Percentiles rank a stretch among this genome's conserved stretches.
These are phyloP conservation scores for Callaeas wilsoni DNA, from an alignment of 2,113 vertebrate genomes.

Conservation along the genomic window DNA sequence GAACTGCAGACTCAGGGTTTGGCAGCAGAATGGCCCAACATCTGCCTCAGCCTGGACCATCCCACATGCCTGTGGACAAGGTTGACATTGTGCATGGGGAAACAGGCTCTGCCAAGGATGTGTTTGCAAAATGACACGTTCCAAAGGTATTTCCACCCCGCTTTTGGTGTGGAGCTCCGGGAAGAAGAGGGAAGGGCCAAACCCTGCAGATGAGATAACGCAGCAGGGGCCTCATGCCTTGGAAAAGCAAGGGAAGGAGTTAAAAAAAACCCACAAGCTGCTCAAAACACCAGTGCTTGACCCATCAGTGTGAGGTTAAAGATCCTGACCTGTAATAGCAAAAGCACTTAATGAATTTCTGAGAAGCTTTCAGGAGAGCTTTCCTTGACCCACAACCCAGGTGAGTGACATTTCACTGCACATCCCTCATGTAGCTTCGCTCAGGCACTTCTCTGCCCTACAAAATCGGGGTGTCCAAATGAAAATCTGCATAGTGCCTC, in stretches of 20 bases:
- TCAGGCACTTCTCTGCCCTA: not conserved
- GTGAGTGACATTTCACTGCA: not conserved
- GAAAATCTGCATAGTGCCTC: not conserved
- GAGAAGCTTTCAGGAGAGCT: not conserved
- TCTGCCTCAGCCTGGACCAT: not conserved
- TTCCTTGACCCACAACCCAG: not conserved
- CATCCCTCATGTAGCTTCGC: rapidly evolving
- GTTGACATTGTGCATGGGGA: not conserved
- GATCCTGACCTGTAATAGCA: not conserved
- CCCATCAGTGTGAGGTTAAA: not conserved
- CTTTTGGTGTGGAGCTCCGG: not conserved
- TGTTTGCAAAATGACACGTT: constrained; percentile 46
- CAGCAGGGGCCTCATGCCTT: not conserved
- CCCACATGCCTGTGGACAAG: not conserved
- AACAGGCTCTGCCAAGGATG: constrained; percentile 15
- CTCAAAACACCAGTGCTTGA: not conserved
- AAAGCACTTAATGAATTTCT: not conserved
- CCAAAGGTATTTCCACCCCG: not conserved
- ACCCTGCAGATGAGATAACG: constrained; percentile 31
- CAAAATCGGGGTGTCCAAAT: not conserved
- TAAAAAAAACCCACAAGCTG: not conserved
- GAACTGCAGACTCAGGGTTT: not conserved
- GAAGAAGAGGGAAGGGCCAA: constrained; percentile 25
- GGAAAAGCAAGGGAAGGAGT: not conserved
- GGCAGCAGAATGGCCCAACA: not conserved